These are phyloP conservation scores for Cheiracanthium punctorium DNA, from an alignment of 2,888 invertebrate species.

Conservation along the genomic window DNA sequence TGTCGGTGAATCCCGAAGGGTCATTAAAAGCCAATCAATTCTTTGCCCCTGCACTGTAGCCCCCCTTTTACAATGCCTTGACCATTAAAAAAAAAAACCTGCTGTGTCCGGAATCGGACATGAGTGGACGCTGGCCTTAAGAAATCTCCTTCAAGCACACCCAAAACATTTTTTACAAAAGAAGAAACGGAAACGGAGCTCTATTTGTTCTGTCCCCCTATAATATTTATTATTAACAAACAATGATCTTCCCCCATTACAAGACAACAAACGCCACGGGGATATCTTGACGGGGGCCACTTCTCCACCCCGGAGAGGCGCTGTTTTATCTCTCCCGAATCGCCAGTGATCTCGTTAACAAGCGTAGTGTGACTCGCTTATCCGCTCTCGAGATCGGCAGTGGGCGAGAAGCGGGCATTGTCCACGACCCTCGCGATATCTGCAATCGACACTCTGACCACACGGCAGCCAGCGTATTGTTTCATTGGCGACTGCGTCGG, in stretches of 20 bases:
- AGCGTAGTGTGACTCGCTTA: constrained; percentile 49
- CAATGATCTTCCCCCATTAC: background rate
- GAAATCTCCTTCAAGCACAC: too few species aligned
- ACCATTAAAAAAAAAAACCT: too few species aligned
- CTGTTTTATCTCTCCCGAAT: constrained; percentile 28
- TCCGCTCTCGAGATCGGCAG: constrained; percentile 18
- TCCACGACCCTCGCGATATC: background rate
- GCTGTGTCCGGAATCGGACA: too few species aligned
- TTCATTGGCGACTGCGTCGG: too few species aligned
- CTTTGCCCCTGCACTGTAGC: too few species aligned
- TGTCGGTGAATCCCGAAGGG: too few species aligned
- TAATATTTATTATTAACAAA: constrained; percentile 5
- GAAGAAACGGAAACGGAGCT: background rate
- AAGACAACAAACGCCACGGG: too few species aligned
- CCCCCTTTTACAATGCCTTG: too few species aligned
- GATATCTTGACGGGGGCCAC: background rate
- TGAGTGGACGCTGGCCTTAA: too few species aligned
- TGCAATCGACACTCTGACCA: constrained; percentile 13
- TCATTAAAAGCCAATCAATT: too few species aligned
- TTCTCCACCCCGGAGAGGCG: background rate
- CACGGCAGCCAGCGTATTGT: background rate
- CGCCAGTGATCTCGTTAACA: constrained; percentile 50
- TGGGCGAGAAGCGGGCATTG: constrained; percentile 56
- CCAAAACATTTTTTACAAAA: background rate
- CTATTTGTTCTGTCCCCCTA: background rate